Evolutionary conservation across 92 coral and sea anemone genomes (phyloP), one percentile per base, ranked within the genome.

Genomic region (Epizoanthus stellaris): DNA sequence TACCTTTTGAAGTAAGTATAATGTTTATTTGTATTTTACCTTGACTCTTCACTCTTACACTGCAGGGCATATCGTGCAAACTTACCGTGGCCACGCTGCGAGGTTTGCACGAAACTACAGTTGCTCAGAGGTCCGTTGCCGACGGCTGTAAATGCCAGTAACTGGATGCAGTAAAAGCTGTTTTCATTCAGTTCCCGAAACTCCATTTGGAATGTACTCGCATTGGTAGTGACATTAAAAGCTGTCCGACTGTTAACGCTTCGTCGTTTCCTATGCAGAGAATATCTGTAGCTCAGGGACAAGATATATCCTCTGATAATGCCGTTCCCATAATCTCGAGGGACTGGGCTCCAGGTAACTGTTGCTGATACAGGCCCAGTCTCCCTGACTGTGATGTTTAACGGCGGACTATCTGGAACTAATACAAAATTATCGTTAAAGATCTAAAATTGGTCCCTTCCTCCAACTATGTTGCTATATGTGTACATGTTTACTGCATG

Each of bases 301-400:
- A 93, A n/a, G 47, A 58, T 82, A 65, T 93, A 93, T 21, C 97
- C 97, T 40, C 64, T 60, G 63, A 93, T 61, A 23, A 86, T 71
- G 13, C 94, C 97, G 68, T 93, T 64, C 39, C 45, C 69, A 70
- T 82, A 25, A n/a, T 25, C 69, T 19, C 39, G 77, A 58, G 88
- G 82, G 65, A 93, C 85, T 20, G 93, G 93, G 86, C 92, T 82
- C 97, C 97, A 93, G 45, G 91, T 80, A 30, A 93, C 91, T 23
- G 79, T 72, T 45, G 89, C 80, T 77, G 93, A 83, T 79, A 86
- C 67, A 70, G 87, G 75, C 34, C 71, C 86, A 3, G 68, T 42
- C 11, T 92, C 70, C 5, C 64, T 36, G 73, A 86, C 88, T 23
- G 85, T 49, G 19, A 88, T 71, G 20, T 85, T 80, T n/a, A 80